Conservation (phyloP, 2,113 vertebrate genomes). For the Aphyosemion australe region DNA sequence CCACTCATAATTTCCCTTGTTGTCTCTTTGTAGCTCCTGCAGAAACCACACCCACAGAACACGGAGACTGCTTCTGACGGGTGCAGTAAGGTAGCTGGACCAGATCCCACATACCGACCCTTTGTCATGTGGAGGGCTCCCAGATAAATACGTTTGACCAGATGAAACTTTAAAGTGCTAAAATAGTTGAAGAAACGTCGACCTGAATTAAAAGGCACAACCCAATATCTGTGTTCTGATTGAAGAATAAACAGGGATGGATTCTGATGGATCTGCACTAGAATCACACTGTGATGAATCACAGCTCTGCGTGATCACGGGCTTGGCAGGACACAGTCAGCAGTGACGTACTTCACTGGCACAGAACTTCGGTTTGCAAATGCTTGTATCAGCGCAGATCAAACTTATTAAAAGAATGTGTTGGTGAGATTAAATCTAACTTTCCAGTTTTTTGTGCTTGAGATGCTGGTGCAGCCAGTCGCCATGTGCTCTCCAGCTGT, state of each 20-base stretch:
- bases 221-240: slow-evolving; percentile 6
- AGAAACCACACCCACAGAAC: too few species aligned
- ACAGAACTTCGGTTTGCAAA: slow-evolving; percentile 7
- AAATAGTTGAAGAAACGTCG: neutral
- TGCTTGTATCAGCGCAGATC: neutral
- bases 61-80: slow-evolving; percentile 1
- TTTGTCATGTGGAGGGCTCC: slow-evolving; percentile 10
- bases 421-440: slow-evolving; percentile 3
- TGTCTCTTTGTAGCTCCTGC: slow-evolving; percentile 18
- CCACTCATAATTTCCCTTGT: slow-evolving; percentile 7
- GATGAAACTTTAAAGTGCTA: neutral
- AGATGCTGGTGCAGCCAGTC: slow-evolving; percentile 2
- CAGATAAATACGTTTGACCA: neutral
- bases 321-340: slow-evolving; percentile 3
- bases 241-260: neutral
- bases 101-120: slow-evolving; percentile 45
- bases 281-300: slow-evolving; percentile 28
- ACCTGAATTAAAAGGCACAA: too few species aligned
- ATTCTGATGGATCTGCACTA: slow-evolving; percentile 13
- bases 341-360: neutral
- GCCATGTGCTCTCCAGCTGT: slow-evolving; percentile 62
- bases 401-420: slow-evolving; percentile 3
- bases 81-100: slow-evolving; percentile 21
- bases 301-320: slow-evolving; percentile 1
- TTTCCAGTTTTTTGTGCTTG: neutral